Conservation (phyloP, 2,797 vertebrate species). For the Pachyuromys duprasi region DNA sequence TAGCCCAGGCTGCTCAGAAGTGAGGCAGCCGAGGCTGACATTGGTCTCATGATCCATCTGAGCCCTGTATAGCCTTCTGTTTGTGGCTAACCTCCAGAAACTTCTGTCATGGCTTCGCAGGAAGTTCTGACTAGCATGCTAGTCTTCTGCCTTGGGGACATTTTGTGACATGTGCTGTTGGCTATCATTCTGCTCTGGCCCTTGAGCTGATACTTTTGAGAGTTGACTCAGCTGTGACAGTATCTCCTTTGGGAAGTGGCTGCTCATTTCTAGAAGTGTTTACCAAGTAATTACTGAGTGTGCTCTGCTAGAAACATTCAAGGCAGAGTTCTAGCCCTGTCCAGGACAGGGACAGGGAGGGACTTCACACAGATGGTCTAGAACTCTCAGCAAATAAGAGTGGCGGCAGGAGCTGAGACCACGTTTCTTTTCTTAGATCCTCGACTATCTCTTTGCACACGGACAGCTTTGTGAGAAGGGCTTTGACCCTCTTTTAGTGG, state of each 20-base stretch:
- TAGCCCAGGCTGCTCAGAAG: neutral
- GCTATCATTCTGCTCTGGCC: neutral
- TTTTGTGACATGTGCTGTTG: conserved; percentile 15
- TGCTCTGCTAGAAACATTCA: conserved; percentile 13
- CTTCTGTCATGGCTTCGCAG: neutral
- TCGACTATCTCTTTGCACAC: conserved; percentile 97
- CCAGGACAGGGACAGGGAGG: neutral
- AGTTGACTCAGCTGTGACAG: conserved; percentile 38
- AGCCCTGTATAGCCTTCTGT: neutral
- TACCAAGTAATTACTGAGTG: conserved; percentile 26
- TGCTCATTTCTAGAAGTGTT: conserved; percentile 43
- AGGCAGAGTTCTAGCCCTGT: neutral
- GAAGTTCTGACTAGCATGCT: neutral
- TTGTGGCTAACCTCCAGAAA: neutral
- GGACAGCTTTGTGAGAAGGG: conserved; percentile 97
- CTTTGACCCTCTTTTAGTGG: conserved; percentile 95
- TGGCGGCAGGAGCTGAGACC: neutral
- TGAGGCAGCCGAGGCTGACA: neutral
- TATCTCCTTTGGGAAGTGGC: conserved; percentile 32
- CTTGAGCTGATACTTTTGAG: neutral
- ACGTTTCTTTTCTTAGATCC: conserved; percentile 88
- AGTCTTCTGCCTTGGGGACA: neutral
- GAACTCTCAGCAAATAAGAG: neutral
- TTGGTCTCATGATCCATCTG: neutral
- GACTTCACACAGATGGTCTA: neutral